Evolutionary conservation across 2,113 vertebrate genomes (phyloP).

Genomic region (Saccopteryx bilineata): DNA sequence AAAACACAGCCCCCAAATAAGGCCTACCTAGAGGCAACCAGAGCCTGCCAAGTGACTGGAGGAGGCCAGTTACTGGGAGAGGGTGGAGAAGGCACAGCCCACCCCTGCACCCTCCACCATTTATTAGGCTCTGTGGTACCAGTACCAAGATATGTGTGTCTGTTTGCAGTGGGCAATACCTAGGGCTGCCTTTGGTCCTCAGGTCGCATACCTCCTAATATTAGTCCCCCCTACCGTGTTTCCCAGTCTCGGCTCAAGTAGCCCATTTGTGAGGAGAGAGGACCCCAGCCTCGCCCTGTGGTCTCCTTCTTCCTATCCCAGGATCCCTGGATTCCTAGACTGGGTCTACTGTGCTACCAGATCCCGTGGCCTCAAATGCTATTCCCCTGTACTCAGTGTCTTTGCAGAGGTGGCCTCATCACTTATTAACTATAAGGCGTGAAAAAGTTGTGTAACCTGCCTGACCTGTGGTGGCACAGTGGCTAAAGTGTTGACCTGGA

Average conservation of each 20-base stretch:
- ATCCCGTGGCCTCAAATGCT: too few species aligned
- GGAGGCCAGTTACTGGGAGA: neutral
- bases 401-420: neutral
- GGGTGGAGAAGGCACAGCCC: neutral
- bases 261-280: neutral
- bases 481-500: too few species aligned
- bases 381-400: neutral
- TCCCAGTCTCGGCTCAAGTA: neutral
- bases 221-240: neutral
- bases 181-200: neutral
- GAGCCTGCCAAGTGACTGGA: neutral
- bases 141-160: neutral
- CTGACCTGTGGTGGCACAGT: too few species aligned
- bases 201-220: neutral
- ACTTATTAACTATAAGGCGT: neutral
- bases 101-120: rapidly evolving
- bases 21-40: neutral
- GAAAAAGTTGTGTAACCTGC: neutral
- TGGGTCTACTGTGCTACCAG: neutral
- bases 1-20: neutral
- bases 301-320: neutral
- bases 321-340: neutral
- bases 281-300: neutral
- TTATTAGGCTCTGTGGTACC: neutral
- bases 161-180: neutral